Conservation (phyloP, 23 tunicate species). For the Diplosoma virens region DNA sequence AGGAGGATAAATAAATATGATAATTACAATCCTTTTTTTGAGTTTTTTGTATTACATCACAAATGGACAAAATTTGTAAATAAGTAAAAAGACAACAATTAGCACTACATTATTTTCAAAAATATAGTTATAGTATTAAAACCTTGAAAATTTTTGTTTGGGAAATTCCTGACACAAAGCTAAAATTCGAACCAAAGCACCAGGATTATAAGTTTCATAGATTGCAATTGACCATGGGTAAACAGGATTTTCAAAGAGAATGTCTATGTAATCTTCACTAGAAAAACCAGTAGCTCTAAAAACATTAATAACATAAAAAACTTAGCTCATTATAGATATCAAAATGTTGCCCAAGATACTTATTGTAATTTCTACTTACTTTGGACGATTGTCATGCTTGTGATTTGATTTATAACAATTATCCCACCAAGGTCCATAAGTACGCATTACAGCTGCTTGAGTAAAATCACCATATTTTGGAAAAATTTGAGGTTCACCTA, state of each 20-base stretch:
- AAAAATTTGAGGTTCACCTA: slow-evolving; percentile 85
- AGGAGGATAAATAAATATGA: too few species aligned
- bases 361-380: slow-evolving; percentile 25
- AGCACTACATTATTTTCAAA: too few species aligned
- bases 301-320: background rate
- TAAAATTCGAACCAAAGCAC: slow-evolving; percentile 81
- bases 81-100: too few species aligned
- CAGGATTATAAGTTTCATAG: slow-evolving; percentile 92
- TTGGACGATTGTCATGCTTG: slow-evolving; percentile 44
- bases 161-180: slow-evolving; percentile 79
- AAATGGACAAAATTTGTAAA: too few species aligned
- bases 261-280: slow-evolving; percentile 87
- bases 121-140: background rate
- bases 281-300: slow-evolving; percentile 30
- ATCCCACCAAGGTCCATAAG: slow-evolving; percentile 94
- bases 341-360: too few species aligned
- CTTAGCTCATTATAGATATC: too few species aligned
- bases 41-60: too few species aligned
- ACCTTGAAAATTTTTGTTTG: slow-evolving; percentile 51
- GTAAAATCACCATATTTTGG: slow-evolving; percentile 93
- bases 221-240: slow-evolving; percentile 93
- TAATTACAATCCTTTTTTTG: too few species aligned
- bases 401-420: background rate
- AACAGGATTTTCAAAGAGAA: slow-evolving; percentile 77
- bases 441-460: slow-evolving; percentile 89